Conservation (phyloP, 2,888 invertebrate genomes). For the Neocrepidodera transversa region DNA sequence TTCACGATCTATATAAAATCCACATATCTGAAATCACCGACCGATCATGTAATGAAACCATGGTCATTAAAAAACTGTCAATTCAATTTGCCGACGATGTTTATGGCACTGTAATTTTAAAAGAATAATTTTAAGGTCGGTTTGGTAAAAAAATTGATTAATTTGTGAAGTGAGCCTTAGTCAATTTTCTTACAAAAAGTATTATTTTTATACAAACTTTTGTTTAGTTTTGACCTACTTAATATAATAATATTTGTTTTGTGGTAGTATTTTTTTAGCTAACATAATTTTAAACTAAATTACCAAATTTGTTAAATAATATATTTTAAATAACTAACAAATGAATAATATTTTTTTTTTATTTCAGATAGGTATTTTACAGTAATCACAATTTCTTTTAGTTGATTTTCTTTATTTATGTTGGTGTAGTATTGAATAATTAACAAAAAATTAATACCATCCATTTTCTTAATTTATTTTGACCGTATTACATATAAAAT, state of each 20-base stretch:
- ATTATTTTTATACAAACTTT: not conserved
- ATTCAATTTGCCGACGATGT: not conserved
- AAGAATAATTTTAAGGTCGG: conserved; percentile 22
- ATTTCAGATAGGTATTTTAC: no score
- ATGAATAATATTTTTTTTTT: no score
- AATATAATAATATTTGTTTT: not conserved
- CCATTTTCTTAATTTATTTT: no score
- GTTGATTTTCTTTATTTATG: no score
- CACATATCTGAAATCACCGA: conserved; percentile 27
- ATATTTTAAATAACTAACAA: no score
- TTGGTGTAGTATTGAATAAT: no score
- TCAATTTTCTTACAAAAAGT: not conserved
- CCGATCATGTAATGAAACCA: conserved; percentile 14
- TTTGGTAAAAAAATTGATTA: conserved; percentile 26
- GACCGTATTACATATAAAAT: no score
- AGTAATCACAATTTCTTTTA: no score
- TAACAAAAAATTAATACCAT: no score
- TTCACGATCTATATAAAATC: conserved; percentile 25
- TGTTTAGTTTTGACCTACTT: conserved; percentile 1
- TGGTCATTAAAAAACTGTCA: conserved; percentile 7
- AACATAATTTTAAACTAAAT: no score
- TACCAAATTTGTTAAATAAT: no score
- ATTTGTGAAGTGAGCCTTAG: conserved; percentile 32
- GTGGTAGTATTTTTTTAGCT: no score
- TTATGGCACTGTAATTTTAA: not conserved